Conservation (phyloP, 2,113 vertebrate species). For the Alligator sinensis region DNA sequence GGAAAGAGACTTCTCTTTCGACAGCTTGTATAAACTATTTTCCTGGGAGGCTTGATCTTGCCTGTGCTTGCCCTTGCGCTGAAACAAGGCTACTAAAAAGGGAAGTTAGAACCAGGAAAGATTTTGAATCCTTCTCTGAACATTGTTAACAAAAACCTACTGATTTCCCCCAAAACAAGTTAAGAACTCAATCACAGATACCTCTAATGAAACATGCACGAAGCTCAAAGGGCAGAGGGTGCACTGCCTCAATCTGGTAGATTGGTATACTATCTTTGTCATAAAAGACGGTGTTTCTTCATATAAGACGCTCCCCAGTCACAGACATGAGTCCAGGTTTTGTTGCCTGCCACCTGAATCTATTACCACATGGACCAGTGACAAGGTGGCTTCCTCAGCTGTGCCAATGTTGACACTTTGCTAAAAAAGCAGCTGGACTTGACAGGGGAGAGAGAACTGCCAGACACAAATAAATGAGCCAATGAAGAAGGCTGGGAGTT, state of each 20-base stretch:
- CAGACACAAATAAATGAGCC: neutral
- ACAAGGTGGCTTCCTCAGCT: neutral
- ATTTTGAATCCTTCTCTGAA: neutral
- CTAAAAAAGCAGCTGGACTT: neutral
- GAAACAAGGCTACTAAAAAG: neutral
- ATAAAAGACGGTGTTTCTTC: neutral
- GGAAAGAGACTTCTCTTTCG: neutral
- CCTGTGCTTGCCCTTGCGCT: neutral
- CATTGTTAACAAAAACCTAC: neutral
- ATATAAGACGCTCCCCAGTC: neutral
- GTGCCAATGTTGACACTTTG: neutral
- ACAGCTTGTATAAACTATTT: constrained; percentile 10
- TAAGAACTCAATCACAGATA: neutral
- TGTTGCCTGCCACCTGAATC: neutral
- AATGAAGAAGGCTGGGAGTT: neutral
- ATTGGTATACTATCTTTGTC: neutral
- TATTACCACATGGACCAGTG: neutral
- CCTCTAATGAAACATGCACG: neutral
- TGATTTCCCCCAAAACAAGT: neutral
- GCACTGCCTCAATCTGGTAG: neutral
- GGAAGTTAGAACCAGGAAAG: neutral
- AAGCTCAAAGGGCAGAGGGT: neutral
- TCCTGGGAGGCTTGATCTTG: neutral
- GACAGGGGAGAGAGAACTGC: neutral
- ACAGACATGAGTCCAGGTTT: neutral